phyloP scores from a whole-genome alignment of 2,113 vertebrate species.

The Malaclemys terrapin region DNA sequence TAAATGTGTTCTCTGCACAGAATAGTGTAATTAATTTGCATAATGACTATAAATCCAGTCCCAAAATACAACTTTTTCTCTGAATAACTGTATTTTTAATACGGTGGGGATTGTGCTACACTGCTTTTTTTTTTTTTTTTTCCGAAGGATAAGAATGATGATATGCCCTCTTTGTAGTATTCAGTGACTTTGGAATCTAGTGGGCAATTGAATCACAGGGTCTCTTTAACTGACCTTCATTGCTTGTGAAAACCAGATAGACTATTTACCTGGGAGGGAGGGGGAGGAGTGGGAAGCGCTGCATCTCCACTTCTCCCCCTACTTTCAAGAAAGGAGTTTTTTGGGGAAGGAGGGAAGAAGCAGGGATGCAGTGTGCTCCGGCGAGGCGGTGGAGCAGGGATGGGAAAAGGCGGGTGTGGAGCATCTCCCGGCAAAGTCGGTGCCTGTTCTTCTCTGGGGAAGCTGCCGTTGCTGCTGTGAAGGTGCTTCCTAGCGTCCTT shows the following conservation, averaged over 20 bases:
- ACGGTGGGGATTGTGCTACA: slow-evolving; percentile 50
- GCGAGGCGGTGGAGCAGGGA: too few species aligned
- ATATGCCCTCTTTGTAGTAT: slow-evolving; percentile 32
- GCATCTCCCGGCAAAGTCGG: too few species aligned
- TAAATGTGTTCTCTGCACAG: slow-evolving; percentile 68
- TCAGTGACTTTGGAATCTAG: slow-evolving; percentile 40
- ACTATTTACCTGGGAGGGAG: too few species aligned
- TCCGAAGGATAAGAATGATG: slow-evolving; percentile 52
- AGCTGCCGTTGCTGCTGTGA: too few species aligned
- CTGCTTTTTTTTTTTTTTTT: slow-evolving; percentile 39
- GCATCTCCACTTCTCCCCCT: too few species aligned
- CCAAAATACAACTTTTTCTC: slow-evolving; percentile 75
- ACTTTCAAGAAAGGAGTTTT: too few species aligned
- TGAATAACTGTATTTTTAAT: slow-evolving; percentile 69
- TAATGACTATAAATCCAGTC: slow-evolving; percentile 77
- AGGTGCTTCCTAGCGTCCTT: too few species aligned
- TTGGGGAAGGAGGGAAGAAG: too few species aligned
- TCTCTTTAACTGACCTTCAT: slow-evolving; percentile 20
- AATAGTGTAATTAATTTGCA: slow-evolving; percentile 80
- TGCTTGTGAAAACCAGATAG: slow-evolving; percentile 18
- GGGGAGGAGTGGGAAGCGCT: too few species aligned
- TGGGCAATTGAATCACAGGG: slow-evolving; percentile 32
- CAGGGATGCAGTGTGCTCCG: too few species aligned
- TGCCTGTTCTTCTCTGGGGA: too few species aligned
- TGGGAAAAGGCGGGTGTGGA: too few species aligned